Conservation (phyloP, 1,140 invertebrate genomes). For the Drosophila pruinosa region DNA sequence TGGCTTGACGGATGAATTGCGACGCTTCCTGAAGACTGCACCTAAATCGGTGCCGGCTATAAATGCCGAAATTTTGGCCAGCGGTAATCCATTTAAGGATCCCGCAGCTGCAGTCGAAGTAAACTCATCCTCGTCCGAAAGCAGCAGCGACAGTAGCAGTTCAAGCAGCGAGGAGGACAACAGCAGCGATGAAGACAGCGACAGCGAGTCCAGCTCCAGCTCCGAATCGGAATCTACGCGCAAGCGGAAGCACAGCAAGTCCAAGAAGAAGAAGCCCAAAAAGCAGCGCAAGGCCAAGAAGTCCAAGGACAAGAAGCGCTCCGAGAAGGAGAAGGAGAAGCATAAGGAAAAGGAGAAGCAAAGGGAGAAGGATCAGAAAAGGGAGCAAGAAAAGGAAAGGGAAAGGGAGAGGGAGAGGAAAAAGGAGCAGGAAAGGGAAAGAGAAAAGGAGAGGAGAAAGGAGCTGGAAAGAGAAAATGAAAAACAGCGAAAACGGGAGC, state of each 20-base stretch:
- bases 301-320: conserved; percentile 28
- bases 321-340: neutral
- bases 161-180: conserved; percentile 37
- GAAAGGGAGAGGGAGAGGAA: conserved; percentile 6
- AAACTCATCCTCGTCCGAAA: conserved; percentile 12
- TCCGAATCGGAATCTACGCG: conserved; percentile 46
- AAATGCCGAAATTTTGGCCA: conserved; percentile 66
- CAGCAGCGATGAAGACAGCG: conserved; percentile 47
- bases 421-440: neutral
- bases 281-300: conserved; percentile 39
- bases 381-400: neutral
- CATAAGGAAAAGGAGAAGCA: conserved; percentile 7
- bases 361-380: conserved; percentile 11
- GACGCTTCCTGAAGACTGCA: conserved; percentile 94
- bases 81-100: conserved; percentile 59
- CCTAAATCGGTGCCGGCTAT: conserved; percentile 85
- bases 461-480: conserved; percentile 27
- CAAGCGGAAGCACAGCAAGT: conserved; percentile 40
- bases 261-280: conserved; percentile 45
- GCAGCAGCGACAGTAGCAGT: conserved; percentile 21
- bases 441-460: neutral
- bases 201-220: conserved; percentile 46
- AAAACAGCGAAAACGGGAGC: conserved; percentile 5
- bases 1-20: conserved; percentile 95
- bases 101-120: neutral